These are phyloP conservation scores for Conus canariensis DNA, from an alignment of 2,888 invertebrate species.

Conservation along the genomic window DNA sequence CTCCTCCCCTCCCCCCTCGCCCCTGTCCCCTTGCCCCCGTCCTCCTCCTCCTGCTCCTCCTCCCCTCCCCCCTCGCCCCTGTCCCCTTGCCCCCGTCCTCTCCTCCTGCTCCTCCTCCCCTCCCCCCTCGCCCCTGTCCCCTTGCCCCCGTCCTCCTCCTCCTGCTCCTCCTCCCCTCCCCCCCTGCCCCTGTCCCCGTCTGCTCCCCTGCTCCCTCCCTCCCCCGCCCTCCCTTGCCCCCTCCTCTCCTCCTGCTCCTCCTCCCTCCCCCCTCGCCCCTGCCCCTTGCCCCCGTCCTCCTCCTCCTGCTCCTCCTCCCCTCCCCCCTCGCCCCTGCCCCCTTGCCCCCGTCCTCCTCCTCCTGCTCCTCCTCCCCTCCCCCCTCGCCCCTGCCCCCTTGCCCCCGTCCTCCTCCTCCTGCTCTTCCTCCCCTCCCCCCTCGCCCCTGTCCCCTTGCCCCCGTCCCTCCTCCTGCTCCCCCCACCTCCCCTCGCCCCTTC, in stretches of 20 bases:
- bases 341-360: neutral
- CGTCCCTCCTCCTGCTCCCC: too few relatives aligned
- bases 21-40: neutral
- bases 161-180: neutral
- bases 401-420: neutral
- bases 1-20: neutral
- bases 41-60: neutral
- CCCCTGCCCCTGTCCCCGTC: too few relatives aligned
- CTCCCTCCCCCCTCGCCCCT: neutral
- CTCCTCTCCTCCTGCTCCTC: neutral
- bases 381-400: neutral
- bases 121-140: neutral
- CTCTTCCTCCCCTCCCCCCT: neutral
- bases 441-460: neutral
- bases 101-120: neutral
- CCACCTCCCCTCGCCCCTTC: too few relatives aligned
- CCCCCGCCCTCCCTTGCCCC: neutral
- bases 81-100: too few relatives aligned
- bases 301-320: neutral
- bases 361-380: neutral
- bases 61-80: too few relatives aligned
- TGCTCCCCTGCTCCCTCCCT: too few relatives aligned
- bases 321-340: too few relatives aligned
- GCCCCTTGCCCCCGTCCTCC: neutral
- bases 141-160: neutral